phyloP scores from a whole-genome alignment of 2,797 vertebrate species.

The Sarcophilus harrisii region DNA sequence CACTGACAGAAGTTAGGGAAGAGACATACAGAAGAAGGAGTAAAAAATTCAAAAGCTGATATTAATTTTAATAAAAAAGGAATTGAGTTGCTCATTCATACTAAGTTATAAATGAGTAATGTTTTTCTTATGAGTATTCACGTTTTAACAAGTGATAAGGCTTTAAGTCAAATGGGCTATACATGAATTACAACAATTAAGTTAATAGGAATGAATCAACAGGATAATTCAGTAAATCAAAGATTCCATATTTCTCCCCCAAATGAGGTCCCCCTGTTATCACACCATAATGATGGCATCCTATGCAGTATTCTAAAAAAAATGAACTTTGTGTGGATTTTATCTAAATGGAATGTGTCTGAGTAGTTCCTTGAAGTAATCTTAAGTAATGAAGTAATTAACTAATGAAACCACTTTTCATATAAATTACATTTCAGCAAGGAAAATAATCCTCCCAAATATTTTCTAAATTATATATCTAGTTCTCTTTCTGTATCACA shows the following conservation, averaged over 20 bases:
- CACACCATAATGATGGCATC: neutral
- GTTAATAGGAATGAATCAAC: neutral
- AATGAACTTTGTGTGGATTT: neutral
- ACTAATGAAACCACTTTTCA: conserved; percentile 17
- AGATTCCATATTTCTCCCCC: neutral
- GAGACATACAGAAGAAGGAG: neutral
- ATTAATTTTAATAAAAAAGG: too few relatives aligned
- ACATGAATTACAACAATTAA: neutral
- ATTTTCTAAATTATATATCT: neutral
- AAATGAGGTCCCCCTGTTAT: neutral
- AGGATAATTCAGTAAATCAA: neutral
- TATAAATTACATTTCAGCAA: conserved; percentile 11
- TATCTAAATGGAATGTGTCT: neutral
- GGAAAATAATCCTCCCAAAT: neutral
- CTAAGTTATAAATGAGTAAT: neutral
- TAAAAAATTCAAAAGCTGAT: neutral
- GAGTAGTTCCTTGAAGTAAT: conserved; percentile 8
- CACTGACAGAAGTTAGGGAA: neutral
- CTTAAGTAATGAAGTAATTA: neutral
- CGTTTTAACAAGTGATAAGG: neutral
- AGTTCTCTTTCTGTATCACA: neutral
- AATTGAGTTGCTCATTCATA: neutral
- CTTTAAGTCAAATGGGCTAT: neutral
- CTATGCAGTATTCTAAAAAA: neutral
- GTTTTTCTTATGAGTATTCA: neutral